phyloP scores from a whole-genome alignment of 2,113 vertebrate genomes.

The Tupaia tana region DNA sequence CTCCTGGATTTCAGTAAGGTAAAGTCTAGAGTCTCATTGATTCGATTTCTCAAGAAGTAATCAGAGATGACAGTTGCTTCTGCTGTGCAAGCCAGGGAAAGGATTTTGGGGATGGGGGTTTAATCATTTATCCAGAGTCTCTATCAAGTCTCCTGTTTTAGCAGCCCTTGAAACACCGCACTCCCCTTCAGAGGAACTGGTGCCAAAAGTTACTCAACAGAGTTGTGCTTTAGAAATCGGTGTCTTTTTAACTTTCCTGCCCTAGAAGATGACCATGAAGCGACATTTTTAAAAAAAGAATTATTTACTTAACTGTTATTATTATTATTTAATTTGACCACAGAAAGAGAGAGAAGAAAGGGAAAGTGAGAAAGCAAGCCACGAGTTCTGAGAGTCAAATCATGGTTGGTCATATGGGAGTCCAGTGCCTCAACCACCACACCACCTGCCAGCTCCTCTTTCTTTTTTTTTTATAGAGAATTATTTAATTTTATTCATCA shows the following conservation, averaged over 20 bases:
- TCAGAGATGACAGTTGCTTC: background rate
- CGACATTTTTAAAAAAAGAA: background rate
- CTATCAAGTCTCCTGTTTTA: background rate
- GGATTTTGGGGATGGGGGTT: background rate
- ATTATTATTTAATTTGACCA: too few relatives aligned
- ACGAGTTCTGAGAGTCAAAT: too few relatives aligned
- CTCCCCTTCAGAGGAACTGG: background rate
- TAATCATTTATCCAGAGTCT: background rate
- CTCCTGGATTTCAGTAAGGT: background rate
- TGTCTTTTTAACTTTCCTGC: background rate
- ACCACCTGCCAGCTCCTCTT: too few relatives aligned
- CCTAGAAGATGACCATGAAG: background rate
- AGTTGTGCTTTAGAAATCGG: background rate
- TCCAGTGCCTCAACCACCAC: too few relatives aligned
- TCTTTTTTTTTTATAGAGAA: too few relatives aligned
- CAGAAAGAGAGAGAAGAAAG: too few relatives aligned
- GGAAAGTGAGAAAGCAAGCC: too few relatives aligned
- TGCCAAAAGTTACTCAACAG: background rate
- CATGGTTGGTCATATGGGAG: too few relatives aligned
- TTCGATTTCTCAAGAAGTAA: constrained; percentile 23
- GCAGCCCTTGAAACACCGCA: background rate
- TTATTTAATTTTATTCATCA: too few relatives aligned
- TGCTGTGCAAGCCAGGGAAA: background rate
- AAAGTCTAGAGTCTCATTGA: background rate
- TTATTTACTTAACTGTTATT: too few relatives aligned